phyloP scores from a whole-genome alignment of 2,113 vertebrate species.

The Candoia aspera region DNA sequence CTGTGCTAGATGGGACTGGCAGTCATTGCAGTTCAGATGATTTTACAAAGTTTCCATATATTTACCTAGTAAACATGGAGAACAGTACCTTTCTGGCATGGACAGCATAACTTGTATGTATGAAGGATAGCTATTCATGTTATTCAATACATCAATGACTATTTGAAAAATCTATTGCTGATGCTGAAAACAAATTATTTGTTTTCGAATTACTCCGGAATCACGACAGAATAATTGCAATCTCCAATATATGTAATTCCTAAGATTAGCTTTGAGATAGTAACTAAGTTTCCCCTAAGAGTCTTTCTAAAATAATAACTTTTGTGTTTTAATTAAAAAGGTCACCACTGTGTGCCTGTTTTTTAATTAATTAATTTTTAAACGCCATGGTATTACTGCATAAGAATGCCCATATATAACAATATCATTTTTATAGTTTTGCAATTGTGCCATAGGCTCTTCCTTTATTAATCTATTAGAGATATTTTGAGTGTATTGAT shows the following conservation, averaged over 20 bases:
- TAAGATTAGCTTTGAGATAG: background rate
- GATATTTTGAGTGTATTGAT: background rate
- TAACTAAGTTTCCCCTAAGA: background rate
- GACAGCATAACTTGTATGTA: background rate
- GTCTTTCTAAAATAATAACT: background rate
- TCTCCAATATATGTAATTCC: background rate
- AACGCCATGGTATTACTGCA: background rate
- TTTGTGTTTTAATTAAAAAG: constrained; percentile 30
- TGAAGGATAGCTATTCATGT: background rate
- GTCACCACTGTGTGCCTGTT: background rate
- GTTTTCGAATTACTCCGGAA: background rate
- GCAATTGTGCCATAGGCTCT: constrained; percentile 2
- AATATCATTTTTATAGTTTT: constrained; percentile 11
- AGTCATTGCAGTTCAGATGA: background rate
- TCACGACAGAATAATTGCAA: background rate
- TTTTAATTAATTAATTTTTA: background rate
- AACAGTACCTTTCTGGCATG: background rate
- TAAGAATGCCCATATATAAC: background rate
- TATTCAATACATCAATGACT: background rate
- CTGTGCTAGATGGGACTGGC: background rate
- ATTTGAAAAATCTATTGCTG: background rate
- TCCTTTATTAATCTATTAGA: constrained; percentile 3
- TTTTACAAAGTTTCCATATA: background rate
- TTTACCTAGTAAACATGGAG: background rate
- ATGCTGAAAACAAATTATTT: background rate